Evolutionary conservation across 2,113 vertebrate species (phyloP).

Genomic region (Cochlearius cochlearius): DNA sequence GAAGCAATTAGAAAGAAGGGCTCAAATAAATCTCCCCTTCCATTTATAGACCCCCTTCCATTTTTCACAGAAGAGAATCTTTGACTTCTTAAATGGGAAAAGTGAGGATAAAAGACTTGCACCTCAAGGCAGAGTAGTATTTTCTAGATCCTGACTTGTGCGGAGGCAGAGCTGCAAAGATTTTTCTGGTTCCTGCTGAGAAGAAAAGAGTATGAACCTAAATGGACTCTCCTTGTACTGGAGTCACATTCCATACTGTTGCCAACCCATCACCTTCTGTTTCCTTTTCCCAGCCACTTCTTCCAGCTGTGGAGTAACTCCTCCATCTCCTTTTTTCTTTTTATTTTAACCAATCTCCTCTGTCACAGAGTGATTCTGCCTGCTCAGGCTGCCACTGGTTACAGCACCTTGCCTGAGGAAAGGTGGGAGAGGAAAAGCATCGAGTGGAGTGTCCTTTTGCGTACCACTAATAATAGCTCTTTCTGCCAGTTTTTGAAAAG

Average conservation of each 20-base stretch:
- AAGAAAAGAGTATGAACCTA: not conserved
- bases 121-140: not conserved
- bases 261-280: not conserved
- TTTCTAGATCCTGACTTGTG: not conserved
- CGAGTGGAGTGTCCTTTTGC: not conserved
- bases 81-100: not conserved
- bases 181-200: not conserved
- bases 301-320: not conserved
- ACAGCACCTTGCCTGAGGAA: not conserved
- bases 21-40: not conserved
- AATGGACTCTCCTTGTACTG: not conserved
- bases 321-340: not conserved
- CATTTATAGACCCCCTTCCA: not conserved
- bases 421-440: not conserved
- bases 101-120: not conserved
- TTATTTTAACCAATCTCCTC: not conserved
- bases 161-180: not conserved
- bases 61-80: not conserved
- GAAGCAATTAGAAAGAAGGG: not conserved
- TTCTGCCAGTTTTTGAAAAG: not conserved
- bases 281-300: not conserved
- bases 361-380: not conserved
- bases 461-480: not conserved
- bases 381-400: not conserved
- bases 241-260: not conserved